Conservation (phyloP, 2,113 vertebrate genomes). For the Scortum barcoo region DNA sequence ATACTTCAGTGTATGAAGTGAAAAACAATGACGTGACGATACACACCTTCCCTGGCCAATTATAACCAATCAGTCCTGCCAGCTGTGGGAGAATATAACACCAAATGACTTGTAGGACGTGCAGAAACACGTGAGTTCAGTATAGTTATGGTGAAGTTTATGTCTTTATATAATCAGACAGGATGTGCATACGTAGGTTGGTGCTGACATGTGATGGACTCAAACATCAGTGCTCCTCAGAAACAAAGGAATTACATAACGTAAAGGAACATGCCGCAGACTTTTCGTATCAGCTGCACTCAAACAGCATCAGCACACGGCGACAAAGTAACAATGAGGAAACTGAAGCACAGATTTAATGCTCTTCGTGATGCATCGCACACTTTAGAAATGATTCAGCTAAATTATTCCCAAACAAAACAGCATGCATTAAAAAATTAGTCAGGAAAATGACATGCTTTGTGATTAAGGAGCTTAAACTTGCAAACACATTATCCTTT, state of each 20-base stretch:
- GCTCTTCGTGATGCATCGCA: no score
- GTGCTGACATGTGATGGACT: background rate
- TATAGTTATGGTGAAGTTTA: no score
- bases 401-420: background rate
- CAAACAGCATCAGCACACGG: background rate
- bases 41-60: background rate
- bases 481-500: background rate
- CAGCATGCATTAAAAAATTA: background rate
- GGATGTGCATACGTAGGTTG: no score
- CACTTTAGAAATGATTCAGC: background rate
- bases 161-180: background rate
- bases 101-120: background rate
- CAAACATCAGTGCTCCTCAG: no score
- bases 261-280: constrained; percentile 1
- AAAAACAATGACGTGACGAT: background rate
- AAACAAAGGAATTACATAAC: no score
- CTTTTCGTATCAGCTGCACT: background rate
- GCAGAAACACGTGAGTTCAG: background rate
- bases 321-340: background rate
- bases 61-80: background rate
- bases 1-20: background rate
- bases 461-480: background rate
- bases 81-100: background rate
- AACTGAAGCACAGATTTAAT: background rate
- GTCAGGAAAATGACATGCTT: background rate